phyloP scores from a whole-genome alignment of 2,888 invertebrate species.

The Ophioninae sp. region DNA sequence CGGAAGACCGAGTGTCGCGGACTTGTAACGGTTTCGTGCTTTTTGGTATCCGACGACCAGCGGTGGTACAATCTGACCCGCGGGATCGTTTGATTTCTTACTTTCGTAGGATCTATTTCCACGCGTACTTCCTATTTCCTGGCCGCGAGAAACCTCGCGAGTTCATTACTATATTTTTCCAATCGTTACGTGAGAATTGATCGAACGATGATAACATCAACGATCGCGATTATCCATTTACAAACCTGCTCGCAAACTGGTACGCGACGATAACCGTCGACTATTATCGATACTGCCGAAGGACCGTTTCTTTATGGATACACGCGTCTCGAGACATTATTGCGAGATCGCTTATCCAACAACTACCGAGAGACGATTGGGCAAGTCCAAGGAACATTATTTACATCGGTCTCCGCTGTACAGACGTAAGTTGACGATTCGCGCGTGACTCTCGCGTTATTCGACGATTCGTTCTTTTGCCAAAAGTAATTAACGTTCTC shows the following conservation, averaged over 20 bases:
- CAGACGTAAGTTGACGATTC: background rate
- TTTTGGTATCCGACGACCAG: no score
- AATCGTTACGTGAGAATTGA: no score
- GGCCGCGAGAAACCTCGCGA: no score
- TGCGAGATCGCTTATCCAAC: background rate
- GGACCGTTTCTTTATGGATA: background rate
- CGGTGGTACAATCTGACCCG: no score
- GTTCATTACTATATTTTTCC: no score
- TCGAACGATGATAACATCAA: no score
- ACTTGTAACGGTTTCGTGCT: no score
- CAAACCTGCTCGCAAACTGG: background rate
- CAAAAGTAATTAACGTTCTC: constrained; percentile 76
- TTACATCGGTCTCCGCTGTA: background rate
- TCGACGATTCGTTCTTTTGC: constrained; percentile 31
- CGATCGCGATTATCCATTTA: background rate
- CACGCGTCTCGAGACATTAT: no score
- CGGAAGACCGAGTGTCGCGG: no score
- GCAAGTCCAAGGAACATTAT: background rate
- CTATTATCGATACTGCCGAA: background rate
- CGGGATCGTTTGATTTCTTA: no score
- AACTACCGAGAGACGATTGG: background rate
- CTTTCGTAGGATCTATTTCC: no score
- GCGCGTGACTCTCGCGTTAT: background rate
- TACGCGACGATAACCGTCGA: background rate
- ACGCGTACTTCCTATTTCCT: no score